Base-by-base conservation (phyloP, 2,113 vertebrate species). In the Camarhynchus parvulus region DNA sequence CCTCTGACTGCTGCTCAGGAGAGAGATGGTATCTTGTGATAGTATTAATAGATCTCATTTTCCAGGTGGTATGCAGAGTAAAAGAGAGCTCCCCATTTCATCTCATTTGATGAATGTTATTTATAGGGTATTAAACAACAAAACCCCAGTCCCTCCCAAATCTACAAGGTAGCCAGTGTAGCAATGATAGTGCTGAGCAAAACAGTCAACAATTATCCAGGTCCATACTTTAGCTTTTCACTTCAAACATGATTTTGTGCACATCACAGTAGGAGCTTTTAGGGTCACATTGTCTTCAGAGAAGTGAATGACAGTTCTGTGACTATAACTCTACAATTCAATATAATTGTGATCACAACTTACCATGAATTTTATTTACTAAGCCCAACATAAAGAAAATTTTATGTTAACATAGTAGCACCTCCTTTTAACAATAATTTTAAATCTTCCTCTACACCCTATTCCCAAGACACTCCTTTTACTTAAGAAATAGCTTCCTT, bases 1-100 rank as follows among this genome's bases (percentile, higher is more conserved):
- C 84, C 46, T 83, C 79, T 92, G 88, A 94, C 70, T 94, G 82
- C 59, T 94, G 75, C 41, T 95, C 73, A 95, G 83, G 77, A 96
- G 95, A 94, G 78, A 94, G 52, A 85, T 86, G 69, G 75, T 86
- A 23, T 82, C 94, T 95, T 72, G 17, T 58, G 84, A 85, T 84
- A 27, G 27, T 92, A 78, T 90, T 94, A 94, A 96, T 88, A 92
- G 87, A 90, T 41, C 72, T 70, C 63, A 77, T 77, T 83, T 63
- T 90, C 79, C 56, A 90, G 87, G 87, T 90, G 64, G 35, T 70
- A 56, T 49, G 56, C 41, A 90, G 27, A 56, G 35, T 77, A 49
- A 69, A 76, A 83, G 55, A 62, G 70, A 56, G 22, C 47, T 61
- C 68, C 68, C 47, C 6, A 35, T 88, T 96, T 94, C 2, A 79